Evolutionary conservation across 2,797 vertebrate genomes (phyloP), one percentile per base, ranked within the genome.

Genomic region (Clarias pachynema): DNA sequence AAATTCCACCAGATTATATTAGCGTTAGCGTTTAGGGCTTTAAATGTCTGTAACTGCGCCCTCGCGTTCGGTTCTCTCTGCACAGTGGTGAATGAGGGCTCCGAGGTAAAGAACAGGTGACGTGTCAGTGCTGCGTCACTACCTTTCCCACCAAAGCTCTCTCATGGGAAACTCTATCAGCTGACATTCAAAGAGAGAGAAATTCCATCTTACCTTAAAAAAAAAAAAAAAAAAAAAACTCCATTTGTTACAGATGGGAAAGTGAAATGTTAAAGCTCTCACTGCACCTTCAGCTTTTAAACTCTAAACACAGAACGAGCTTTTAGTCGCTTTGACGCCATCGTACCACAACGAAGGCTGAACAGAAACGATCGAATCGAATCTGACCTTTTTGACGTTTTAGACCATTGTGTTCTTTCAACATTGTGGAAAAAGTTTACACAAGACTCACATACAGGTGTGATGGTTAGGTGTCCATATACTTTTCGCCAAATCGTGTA

Each of bases 121-220:
- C 26, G 57, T 57, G 24, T 72, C 56, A 57, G 40, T 34, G 66
- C 29, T 74, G 81, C 81, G 29, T 77, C 82, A 84, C 49, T 69
- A 26, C 83, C 44, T 63, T 84, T 81, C 83, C 59, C 72, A 56
- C 44, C 37, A 62, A 82, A 78, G 65, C 53, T 34, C 78, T 57
- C 72, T 49, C 9, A 0, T 3, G 26, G 40, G 75, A 90, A 90
- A 82, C 82, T 63, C 74, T 44, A 85, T 72, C 83, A 14, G 40
- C 40, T 90, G 87, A 83, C 87, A 88, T 88, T 88, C 74, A 86
- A 56, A 84, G 40, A 70, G 73, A 85, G 40, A 81, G 84, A 85
- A 85, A 85, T 29, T 83, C 70, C 56, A 73, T 73, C 79, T 77
- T 60, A 57, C 59, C 24, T 20, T 40, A 56, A 68, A 57, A 68